These are phyloP conservation scores for Macrotis lagotis DNA, from an alignment of 2,113 vertebrate genomes.

Conservation along the genomic window DNA sequence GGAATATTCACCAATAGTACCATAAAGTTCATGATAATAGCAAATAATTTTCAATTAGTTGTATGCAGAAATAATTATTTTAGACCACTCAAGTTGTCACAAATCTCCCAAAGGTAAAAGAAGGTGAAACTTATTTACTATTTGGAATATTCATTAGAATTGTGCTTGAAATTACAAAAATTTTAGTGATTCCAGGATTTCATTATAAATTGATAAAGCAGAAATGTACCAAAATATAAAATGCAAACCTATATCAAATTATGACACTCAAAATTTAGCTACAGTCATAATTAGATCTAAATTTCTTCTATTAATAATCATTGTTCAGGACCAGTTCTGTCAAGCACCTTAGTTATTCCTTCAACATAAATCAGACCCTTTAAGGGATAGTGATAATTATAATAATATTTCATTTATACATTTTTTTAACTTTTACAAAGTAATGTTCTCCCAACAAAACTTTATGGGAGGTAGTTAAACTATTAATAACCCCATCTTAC, in stretches of 20 bases:
- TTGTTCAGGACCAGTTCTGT: neutral
- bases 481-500: conserved; percentile 42
- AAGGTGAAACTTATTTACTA: neutral
- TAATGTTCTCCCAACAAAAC: neutral
- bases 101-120: neutral
- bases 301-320: neutral
- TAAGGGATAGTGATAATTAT: neutral
- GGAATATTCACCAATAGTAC: neutral
- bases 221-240: neutral
- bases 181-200: neutral
- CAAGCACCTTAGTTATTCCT: neutral
- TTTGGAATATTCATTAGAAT: neutral
- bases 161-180: neutral
- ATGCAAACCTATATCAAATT: neutral
- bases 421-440: neutral
- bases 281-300: neutral
- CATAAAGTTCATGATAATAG: neutral
- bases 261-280: neutral
- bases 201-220: neutral
- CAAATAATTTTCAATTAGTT: neutral
- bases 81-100: neutral
- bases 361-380: neutral
- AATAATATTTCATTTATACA: neutral
- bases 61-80: neutral
- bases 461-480: neutral